Evolutionary conservation across 2,797 vertebrate genomes (phyloP), one percentile per base, ranked within the genome.

Genomic region (Protonibea diacanthus): DNA sequence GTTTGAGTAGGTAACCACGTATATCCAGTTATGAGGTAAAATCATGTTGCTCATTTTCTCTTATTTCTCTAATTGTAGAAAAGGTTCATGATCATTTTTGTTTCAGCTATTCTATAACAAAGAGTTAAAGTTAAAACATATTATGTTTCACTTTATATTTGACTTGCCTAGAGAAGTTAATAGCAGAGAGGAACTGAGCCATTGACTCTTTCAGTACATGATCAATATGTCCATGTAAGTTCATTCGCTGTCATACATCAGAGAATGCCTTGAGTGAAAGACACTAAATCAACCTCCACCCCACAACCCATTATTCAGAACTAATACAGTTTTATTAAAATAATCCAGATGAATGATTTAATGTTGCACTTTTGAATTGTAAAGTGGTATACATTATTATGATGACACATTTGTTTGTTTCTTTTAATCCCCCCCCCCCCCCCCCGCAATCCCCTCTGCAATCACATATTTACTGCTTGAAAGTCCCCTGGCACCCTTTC

Each of bases 351-450:
- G 74, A 81, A 72, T 87, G 82, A 91, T 90, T 93, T 86, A 88
- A 83, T 83, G 82, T 70, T 80, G 78, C 74, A 85, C 80, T 88
- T 89, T 84, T 87, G 80, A 91, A 90, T 90, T 88, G 71, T 85
- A 88, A 92, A 91, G 76, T 75, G 67, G 73, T 87, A 61, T 81
- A 81, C 70, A 86, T 93, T 85, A 86, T 88, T 75, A 86, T 88
- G 78, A 89, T 83, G 78, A 74, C 81, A 87, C 83, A 86, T 92
- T 90, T 92, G 87, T 93, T 91, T 93, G 79, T 87, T 91, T 94
- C 67, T 86, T 75, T 88, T 82, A 86, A 60, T 72, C 75, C 58
- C 63, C 51, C 60, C 55, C 60, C 62, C 62, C 67, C 80, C 42
- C 4, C 42, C 42, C 2, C 9, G 8, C 33, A 9, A 44, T 7